Base-by-base conservation (phyloP, 1,140 invertebrate species). In the Euwallacea fornicatus region DNA sequence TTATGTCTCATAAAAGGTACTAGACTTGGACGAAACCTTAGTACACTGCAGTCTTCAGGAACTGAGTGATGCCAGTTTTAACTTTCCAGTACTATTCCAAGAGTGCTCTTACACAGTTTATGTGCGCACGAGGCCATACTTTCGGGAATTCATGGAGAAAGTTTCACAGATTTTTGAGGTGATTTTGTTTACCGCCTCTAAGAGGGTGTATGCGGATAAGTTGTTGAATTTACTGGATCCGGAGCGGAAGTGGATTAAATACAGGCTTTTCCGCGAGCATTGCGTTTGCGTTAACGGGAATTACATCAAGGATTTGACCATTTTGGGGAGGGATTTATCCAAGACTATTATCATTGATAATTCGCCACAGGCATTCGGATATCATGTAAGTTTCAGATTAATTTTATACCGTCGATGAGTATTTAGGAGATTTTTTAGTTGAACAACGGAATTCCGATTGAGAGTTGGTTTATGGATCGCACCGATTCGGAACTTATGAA, bases 381-480 rank as follows among this genome's bases (percentile, higher is more conserved):
- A 95, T 84, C 80, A 94, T 84, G 90, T 93, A 83, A 81, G 78
- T 78, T 41, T 60, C 60, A 33, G 6, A 56, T 15, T 56, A 60
- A 41, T 41, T 58, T 33, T 59, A 2, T 56, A 3, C 7, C 11
- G 47, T 55, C 15, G 16, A 33, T 33, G 8, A 8, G 16, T 53
- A 66, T 54, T 64, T 59, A 63, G 66, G 11, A 16, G 42, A 61
- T n/a, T 47, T 73, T 90, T 50, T 85, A 97, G 90, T 82, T 97
- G 70, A 95, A 98, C 83, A 98, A 98, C 85, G 96, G 96, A 44
- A 98, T 98, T 75, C 96, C 96, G 0, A 98, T 98, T 78, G 94
- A 97, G 83, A 97, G 94, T 82, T 98, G 97, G 96, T 98, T 98
- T 84, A 89, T 94, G 47, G 95, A 98, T 83, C 87, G 90, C 77